These are phyloP conservation scores for Rhynchonycteris naso DNA, from an alignment of 2,797 vertebrate genomes.

Conservation along the genomic window DNA sequence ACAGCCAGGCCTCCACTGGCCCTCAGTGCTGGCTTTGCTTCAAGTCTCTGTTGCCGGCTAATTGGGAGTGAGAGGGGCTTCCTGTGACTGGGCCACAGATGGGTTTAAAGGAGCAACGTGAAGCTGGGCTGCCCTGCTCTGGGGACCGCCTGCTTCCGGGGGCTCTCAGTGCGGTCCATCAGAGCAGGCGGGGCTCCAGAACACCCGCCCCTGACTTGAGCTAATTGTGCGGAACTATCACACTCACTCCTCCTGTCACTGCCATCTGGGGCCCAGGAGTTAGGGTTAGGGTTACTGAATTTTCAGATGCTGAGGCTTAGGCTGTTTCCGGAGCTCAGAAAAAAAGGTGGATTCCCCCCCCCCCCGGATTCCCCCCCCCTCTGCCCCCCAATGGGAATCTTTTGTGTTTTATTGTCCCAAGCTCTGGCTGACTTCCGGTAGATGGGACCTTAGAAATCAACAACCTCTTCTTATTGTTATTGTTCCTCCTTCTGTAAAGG, in stretches of 20 bases:
- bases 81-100: slow-evolving; percentile 56
- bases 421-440: not conserved
- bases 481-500: slow-evolving; percentile 1
- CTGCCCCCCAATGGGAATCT: not conserved
- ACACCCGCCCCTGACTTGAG: not conserved
- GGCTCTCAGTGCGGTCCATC: not conserved
- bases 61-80: slow-evolving; percentile 71
- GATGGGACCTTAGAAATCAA: not conserved
- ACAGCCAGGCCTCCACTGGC: slow-evolving; percentile 70
- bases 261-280: slow-evolving; percentile 17
- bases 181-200: slow-evolving; percentile 56
- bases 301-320: slow-evolving; percentile 13
- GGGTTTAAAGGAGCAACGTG: slow-evolving; percentile 45
- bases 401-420: not conserved
- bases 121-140: not conserved
- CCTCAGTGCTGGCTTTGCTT: slow-evolving; percentile 63
- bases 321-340: not conserved
- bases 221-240: not conserved
- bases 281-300: too few species aligned
- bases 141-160: slow-evolving; percentile 25
- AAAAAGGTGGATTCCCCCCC: not conserved
- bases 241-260: not conserved
- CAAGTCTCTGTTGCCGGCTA: slow-evolving; percentile 73
- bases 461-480: not conserved
- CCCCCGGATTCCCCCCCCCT: too few species aligned